These are phyloP conservation scores for Polydrusus pterygomalis DNA, from an alignment of 2,888 invertebrate genomes.

Conservation along the genomic window DNA sequence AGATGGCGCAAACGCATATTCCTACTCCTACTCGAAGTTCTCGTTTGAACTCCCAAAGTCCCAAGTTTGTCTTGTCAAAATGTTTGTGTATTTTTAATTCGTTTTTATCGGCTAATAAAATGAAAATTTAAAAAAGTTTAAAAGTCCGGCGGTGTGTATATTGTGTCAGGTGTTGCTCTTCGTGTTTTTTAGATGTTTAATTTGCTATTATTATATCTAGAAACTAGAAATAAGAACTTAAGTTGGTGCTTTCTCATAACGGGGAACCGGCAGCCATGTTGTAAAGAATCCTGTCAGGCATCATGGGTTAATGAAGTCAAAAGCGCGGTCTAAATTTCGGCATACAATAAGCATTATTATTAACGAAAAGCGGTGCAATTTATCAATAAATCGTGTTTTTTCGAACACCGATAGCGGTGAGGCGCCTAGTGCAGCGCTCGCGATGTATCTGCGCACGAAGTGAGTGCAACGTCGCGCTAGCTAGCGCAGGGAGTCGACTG, in stretches of 20 bases:
- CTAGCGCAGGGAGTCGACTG: constrained; percentile 72
- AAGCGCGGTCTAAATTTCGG: constrained; percentile 27
- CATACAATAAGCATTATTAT: constrained; percentile 36
- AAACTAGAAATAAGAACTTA: constrained; percentile 36
- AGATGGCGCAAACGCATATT: constrained; percentile 63
- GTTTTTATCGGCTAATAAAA: constrained; percentile 57
- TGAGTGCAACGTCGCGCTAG: constrained; percentile 71
- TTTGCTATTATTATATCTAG: constrained; percentile 21
- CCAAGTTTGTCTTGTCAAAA: constrained; percentile 71
- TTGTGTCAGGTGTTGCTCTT: constrained; percentile 30
- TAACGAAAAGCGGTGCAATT: constrained; percentile 46
- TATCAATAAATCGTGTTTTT: constrained; percentile 59
- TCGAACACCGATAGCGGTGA: constrained; percentile 64
- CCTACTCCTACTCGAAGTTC: constrained; percentile 59
- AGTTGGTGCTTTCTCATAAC: constrained; percentile 71
- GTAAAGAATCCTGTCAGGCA: constrained; percentile 71
- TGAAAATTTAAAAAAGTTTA: constrained; percentile 40
- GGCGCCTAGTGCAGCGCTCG: constrained; percentile 67
- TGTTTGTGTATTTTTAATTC: constrained; percentile 69
- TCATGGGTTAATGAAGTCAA: constrained; percentile 70
- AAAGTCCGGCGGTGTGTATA: constrained; percentile 28
- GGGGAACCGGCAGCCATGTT: constrained; percentile 73
- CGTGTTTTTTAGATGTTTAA: constrained; percentile 36
- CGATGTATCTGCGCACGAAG: constrained; percentile 73
- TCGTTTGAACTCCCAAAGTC: constrained; percentile 69